Percentiles rank a stretch among this genome's conserved stretches.
Evolutionary conservation across 2,113 vertebrate species (phyloP).

Genomic region (Isurus oxyrinchus): DNA sequence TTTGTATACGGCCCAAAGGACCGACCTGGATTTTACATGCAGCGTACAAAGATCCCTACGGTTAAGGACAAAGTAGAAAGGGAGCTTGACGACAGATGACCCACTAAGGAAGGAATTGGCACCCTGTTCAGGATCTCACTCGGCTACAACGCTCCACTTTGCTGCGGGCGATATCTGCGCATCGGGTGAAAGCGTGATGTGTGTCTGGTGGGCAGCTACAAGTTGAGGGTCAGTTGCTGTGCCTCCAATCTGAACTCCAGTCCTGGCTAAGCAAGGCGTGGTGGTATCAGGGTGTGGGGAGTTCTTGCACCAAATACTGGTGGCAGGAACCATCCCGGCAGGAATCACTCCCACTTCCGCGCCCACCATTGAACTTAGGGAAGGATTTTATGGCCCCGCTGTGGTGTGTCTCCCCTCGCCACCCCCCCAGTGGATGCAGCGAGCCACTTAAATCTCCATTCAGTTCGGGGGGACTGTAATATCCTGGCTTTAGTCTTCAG

Average conservation of each 20-base stretch:
- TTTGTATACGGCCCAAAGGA: not conserved
- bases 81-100: not conserved
- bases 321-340: not conserved
- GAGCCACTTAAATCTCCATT: too few relatives aligned
- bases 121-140: not conserved
- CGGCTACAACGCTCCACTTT: not conserved
- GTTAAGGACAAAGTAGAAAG: not conserved
- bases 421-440: too few relatives aligned
- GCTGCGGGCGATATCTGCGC: not conserved
- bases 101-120: not conserved
- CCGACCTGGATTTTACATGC: too few relatives aligned
- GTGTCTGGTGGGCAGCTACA: not conserved
- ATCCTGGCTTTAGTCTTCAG: too few relatives aligned
- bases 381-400: too few relatives aligned
- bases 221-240: not conserved
- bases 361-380: too few relatives aligned
- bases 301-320: not conserved
- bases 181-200: too few relatives aligned
- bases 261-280: not conserved
- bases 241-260: not conserved
- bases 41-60: not conserved
- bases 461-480: too few relatives aligned
- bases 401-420: too few relatives aligned
- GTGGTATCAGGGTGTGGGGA: not conserved
- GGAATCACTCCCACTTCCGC: too few relatives aligned